Evolutionary conservation across 2,797 vertebrate genomes (phyloP).

Genomic region (Gymnodraco acuticeps): DNA sequence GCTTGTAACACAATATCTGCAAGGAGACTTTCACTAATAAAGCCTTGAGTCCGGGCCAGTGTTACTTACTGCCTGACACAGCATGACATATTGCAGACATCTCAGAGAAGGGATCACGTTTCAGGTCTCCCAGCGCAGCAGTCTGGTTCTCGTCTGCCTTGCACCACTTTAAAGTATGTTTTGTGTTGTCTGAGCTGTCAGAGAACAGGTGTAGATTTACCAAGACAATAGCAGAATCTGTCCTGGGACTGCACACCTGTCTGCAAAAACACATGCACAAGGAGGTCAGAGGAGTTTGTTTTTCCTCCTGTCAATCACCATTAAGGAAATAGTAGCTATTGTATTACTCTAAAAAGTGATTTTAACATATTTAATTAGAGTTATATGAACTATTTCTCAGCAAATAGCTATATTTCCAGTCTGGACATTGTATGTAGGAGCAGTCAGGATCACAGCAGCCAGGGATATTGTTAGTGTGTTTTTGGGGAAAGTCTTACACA

Average conservation of each 20-base stretch:
- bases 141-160: constrained; percentile 54
- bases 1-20: constrained; percentile 54
- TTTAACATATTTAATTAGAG: neutral
- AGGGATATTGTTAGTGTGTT: constrained; percentile 8
- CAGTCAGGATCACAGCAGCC: constrained; percentile 9
- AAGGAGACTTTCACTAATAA: constrained; percentile 29
- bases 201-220: constrained; percentile 64
- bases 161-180: constrained; percentile 61
- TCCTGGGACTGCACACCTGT: constrained; percentile 62
- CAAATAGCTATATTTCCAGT: neutral
- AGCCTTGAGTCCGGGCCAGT: constrained; percentile 29
- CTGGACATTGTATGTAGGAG: neutral
- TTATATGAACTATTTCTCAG: neutral
- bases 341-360: constrained; percentile 20
- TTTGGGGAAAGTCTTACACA: constrained; percentile 22
- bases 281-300: constrained; percentile 16
- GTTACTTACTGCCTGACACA: constrained; percentile 52
- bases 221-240: constrained; percentile 63
- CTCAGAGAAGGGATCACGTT: constrained; percentile 60
- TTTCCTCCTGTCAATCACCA: constrained; percentile 20
- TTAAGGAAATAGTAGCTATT: constrained; percentile 28
- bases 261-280: constrained; percentile 43
- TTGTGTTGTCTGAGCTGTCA: constrained; percentile 74
- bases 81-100: constrained; percentile 65
- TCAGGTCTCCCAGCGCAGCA: constrained; percentile 48